These are phyloP conservation scores for Reticulitermes lucifugus DNA, from an alignment of 2,888 invertebrate genomes.

Conservation along the genomic window DNA sequence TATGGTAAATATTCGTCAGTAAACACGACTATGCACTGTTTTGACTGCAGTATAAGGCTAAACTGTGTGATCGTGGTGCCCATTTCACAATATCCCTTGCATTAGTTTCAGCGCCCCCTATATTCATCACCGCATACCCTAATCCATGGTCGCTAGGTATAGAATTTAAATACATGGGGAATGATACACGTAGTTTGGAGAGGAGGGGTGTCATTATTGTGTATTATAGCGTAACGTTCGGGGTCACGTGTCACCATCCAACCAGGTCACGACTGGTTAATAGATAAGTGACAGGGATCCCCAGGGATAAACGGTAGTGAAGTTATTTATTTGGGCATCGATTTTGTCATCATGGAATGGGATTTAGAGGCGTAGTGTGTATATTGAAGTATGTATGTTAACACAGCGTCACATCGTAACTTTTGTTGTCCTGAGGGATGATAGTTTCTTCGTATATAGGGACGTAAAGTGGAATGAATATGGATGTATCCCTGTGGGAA, in stretches of 20 bases:
- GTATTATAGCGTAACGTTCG: constrained; percentile 4
- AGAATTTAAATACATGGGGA: constrained; percentile 21
- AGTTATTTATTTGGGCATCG: constrained; percentile 48
- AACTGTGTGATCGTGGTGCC: no score
- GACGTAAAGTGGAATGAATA: constrained; percentile 13
- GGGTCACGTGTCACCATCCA: constrained; percentile 10
- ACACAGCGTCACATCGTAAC: background rate
- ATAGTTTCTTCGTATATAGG: background rate
- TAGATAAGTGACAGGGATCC: constrained; percentile 50
- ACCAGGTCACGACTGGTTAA: constrained; percentile 38
- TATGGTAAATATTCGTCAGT: no score
- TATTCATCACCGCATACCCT: background rate
- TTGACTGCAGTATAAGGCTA: no score
- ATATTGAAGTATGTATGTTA: constrained; percentile 4
- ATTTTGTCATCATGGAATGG: constrained; percentile 42
- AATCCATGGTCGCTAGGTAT: background rate
- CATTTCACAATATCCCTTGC: no score
- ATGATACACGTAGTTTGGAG: background rate
- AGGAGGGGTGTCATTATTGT: background rate
- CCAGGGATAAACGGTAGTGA: constrained; percentile 37
- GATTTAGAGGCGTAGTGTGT: constrained; percentile 4
- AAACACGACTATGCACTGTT: no score
- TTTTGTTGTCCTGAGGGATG: background rate
- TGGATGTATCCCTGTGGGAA: constrained; percentile 19
- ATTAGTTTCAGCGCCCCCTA: background rate